phyloP scores from a whole-genome alignment of 2,888 invertebrate genomes.

The Chloroclysta siterata region DNA sequence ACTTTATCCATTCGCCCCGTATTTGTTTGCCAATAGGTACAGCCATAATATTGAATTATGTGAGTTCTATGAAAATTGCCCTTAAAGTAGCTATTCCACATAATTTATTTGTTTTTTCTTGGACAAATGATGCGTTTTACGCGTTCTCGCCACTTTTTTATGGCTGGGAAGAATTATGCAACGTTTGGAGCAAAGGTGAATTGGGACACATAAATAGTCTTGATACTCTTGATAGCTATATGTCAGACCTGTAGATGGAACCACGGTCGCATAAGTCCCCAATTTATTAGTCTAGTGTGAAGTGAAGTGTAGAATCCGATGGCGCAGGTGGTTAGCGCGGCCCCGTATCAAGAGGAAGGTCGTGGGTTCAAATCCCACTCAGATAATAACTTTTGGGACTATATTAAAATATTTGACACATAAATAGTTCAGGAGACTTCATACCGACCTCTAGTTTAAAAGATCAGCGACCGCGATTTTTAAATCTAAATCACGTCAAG shows the following conservation, averaged over 20 bases:
- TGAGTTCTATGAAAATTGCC: slow-evolving; percentile 62
- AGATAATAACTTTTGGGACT: no score
- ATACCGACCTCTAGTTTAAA: not conserved
- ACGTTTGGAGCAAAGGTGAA: slow-evolving; percentile 38
- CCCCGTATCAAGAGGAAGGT: no score
- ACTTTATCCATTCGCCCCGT: slow-evolving; percentile 50
- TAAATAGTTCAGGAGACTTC: not conserved
- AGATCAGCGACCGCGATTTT: not conserved
- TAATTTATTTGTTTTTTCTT: slow-evolving; percentile 75
- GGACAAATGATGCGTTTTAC: slow-evolving; percentile 66
- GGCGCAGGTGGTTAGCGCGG: no score
- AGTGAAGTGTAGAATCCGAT: no score
- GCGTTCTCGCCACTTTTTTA: slow-evolving; percentile 54
- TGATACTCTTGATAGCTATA: no score
- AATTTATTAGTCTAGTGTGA: no score
- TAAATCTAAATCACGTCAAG: not conserved
- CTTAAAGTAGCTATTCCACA: slow-evolving; percentile 62
- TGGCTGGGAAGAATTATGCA: slow-evolving; percentile 50
- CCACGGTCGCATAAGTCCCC: no score
- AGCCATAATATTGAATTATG: slow-evolving; percentile 63
- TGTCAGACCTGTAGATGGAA: no score
- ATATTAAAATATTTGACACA: no score
- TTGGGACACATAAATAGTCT: not conserved
- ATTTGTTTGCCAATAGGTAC: slow-evolving; percentile 53
- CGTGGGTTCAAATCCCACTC: no score